Percentiles rank a stretch among this genome's conserved stretches.
These are phyloP conservation scores for Danaus plexippus DNA, from an alignment of 1,140 invertebrate genomes.

Conservation along the genomic window DNA sequence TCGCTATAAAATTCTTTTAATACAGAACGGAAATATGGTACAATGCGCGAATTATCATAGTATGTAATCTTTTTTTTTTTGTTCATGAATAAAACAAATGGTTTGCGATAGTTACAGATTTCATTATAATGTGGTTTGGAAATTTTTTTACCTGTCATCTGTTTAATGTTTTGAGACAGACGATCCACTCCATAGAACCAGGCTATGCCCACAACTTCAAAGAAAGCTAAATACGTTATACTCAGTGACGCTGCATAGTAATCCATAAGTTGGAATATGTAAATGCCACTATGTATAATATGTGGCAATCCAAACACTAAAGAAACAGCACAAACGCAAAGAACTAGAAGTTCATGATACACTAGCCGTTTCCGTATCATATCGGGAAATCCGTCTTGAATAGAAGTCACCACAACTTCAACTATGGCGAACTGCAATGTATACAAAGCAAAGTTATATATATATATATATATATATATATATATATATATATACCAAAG, in stretches of 20 bases:
- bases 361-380: slow-evolving; percentile 86
- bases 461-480: too few species aligned
- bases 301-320: slow-evolving; percentile 89
- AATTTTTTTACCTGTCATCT: slow-evolving; percentile 83
- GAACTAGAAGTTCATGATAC: slow-evolving; percentile 89
- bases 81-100: background rate
- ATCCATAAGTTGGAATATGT: slow-evolving; percentile 93
- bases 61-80: background rate
- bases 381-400: slow-evolving; percentile 91
- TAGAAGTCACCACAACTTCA: slow-evolving; percentile 92
- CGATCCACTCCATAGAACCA: slow-evolving; percentile 93
- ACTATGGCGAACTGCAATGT: slow-evolving; percentile 86
- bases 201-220: slow-evolving; percentile 90
- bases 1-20: background rate
- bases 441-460: too few species aligned
- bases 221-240: slow-evolving; percentile 92
- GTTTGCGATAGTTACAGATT: background rate
- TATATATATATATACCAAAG: slow-evolving; percentile 3
- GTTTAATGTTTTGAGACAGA: slow-evolving; percentile 85
- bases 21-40: too few species aligned
- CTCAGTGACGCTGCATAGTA: slow-evolving; percentile 93
- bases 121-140: background rate
- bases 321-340: slow-evolving; percentile 86
- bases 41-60: too few species aligned
- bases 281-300: slow-evolving; percentile 91